Evolutionary conservation across 2,113 vertebrate genomes (phyloP).

Genomic region (Balaeniceps rex): DNA sequence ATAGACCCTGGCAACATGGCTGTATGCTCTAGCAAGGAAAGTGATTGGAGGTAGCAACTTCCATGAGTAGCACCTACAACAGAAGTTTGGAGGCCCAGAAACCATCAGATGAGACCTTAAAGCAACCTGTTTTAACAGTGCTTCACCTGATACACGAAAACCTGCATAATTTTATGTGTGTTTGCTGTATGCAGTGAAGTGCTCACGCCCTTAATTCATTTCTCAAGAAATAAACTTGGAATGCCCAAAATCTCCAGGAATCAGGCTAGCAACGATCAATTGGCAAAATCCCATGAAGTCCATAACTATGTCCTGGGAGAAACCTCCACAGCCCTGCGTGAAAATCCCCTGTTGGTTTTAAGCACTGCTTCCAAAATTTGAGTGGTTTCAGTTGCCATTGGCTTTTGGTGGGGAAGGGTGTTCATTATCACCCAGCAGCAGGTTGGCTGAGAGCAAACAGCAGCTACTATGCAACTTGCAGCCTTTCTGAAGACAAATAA

Average conservation of each 20-base stretch:
- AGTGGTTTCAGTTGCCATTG: not conserved
- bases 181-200: not conserved
- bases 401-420: not conserved
- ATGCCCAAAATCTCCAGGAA: not conserved
- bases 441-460: not conserved
- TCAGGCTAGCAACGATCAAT: not conserved
- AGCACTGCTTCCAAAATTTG: not conserved
- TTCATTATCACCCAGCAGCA: not conserved
- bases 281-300: not conserved
- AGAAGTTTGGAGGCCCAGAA: not conserved
- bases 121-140: not conserved
- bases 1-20: not conserved
- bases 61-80: not conserved
- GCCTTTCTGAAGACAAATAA: not conserved
- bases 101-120: not conserved
- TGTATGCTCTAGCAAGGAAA: not conserved
- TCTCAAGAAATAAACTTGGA: not conserved
- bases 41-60: not conserved
- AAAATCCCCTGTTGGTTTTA: not conserved
- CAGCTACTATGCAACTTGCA: not conserved
- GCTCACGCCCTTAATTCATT: not conserved
- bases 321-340: not conserved
- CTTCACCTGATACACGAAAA: not conserved
- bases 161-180: not conserved
- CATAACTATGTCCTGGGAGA: not conserved